Conservation (phyloP, 1,140 invertebrate genomes). For the Triops cancriformis region DNA sequence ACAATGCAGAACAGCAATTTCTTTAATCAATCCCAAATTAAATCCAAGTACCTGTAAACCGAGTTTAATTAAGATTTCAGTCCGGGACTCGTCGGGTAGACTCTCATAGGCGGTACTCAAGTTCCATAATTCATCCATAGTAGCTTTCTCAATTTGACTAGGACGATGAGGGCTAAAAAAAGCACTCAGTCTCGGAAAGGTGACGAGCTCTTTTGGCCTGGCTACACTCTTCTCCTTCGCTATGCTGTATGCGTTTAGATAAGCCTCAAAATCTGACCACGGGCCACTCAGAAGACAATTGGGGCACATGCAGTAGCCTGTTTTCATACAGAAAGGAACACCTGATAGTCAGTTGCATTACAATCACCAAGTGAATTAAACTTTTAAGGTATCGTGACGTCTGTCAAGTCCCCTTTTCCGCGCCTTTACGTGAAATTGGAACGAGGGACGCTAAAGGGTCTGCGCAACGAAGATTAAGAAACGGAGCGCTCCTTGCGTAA, state of each 20-base stretch:
- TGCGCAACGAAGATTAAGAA: conserved; percentile 13
- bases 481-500: too few relatives aligned
- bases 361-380: too few relatives aligned
- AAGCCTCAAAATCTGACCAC: background rate
- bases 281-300: conserved; percentile 19
- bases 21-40: too few relatives aligned
- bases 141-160: background rate
- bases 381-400: too few relatives aligned
- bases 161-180: background rate
- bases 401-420: too few relatives aligned
- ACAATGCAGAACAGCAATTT: too few relatives aligned
- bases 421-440: too few relatives aligned
- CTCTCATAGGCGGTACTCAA: background rate
- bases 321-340: background rate
- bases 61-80: background rate
- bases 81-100: background rate
- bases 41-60: conserved; percentile 3
- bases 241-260: conserved; percentile 11
- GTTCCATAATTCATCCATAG: background rate
- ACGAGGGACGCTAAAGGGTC: too few relatives aligned
- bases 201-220: background rate
- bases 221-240: background rate
- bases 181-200: background rate
- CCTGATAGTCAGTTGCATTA: conserved; percentile 13
- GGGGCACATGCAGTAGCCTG: background rate